Evolutionary conservation across 2,797 vertebrate genomes (phyloP).

Genomic region (Hippopotamyrus pictus): DNA sequence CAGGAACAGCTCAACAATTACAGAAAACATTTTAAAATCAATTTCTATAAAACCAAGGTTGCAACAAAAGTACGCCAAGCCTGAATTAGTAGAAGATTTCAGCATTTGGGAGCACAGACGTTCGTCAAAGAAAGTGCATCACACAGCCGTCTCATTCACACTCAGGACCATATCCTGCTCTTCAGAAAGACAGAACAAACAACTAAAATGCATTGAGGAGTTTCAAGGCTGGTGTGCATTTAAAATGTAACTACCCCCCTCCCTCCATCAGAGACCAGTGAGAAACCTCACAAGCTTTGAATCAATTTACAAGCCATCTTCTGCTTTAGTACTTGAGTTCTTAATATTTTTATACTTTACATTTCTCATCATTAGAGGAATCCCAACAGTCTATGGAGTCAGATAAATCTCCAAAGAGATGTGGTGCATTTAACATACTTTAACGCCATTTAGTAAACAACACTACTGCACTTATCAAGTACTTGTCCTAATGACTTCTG

Average conservation of each 20-base stretch:
- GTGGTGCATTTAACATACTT: not conserved
- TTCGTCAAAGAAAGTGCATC: not conserved
- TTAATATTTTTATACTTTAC: not conserved
- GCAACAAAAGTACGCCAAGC: not conserved
- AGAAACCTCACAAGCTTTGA: not conserved
- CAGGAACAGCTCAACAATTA: not conserved
- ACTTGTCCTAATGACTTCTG: not conserved
- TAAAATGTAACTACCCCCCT: not conserved
- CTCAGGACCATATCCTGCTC: not conserved
- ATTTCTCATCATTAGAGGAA: not conserved
- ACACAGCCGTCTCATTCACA: not conserved
- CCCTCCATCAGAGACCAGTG: not conserved
- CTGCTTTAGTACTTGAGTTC: not conserved
- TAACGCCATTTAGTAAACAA: not conserved
- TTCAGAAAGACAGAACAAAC: not conserved
- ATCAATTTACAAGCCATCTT: not conserved
- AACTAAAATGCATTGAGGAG: not conserved
- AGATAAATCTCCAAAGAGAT: too few species aligned
- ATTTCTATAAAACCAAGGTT: not conserved
- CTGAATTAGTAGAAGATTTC: not conserved
- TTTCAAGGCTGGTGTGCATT: not conserved
- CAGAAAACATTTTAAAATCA: not conserved
- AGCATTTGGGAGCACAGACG: not conserved
- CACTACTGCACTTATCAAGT: not conserved
- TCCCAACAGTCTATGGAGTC: not conserved